Evolutionary conservation across 2,113 vertebrate genomes (phyloP).

Genomic region (Pachypanchax playfairii): DNA sequence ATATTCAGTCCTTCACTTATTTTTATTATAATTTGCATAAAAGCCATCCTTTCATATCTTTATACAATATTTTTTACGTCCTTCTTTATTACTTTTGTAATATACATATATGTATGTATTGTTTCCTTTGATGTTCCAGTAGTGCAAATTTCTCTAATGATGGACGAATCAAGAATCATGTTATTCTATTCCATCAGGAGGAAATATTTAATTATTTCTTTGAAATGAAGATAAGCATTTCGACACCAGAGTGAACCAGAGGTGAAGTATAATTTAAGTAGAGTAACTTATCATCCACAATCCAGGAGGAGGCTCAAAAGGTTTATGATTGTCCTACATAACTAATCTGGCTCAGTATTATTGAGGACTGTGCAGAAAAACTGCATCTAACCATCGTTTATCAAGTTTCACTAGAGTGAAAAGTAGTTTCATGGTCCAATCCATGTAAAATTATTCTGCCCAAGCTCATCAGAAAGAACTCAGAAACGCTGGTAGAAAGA

Average conservation of each 20-base stretch:
- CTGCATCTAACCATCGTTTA: constrained; percentile 45
- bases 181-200: no score
- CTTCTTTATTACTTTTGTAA: no score
- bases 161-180: no score
- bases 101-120: no score
- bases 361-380: constrained; percentile 31
- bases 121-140: no score
- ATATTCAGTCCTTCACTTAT: no score
- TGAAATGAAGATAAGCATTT: background rate
- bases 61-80: no score
- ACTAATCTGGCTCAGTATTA: constrained; percentile 48
- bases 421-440: constrained; percentile 47
- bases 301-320: constrained; percentile 21
- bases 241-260: background rate
- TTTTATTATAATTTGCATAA: background rate
- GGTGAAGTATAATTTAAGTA: background rate
- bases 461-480: constrained; percentile 51
- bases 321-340: constrained; percentile 43
- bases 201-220: background rate
- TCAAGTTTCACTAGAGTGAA: constrained; percentile 39
- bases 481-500: constrained; percentile 30
- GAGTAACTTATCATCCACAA: constrained; percentile 18
- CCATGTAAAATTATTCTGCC: constrained; percentile 51
- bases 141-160: no score
- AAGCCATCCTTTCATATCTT: no score